A percentile compares a stretch with the other conserved stretches of the same genome.
Conservation (phyloP, 2,113 vertebrate species). For the Myrmecophaga tridactyla region DNA sequence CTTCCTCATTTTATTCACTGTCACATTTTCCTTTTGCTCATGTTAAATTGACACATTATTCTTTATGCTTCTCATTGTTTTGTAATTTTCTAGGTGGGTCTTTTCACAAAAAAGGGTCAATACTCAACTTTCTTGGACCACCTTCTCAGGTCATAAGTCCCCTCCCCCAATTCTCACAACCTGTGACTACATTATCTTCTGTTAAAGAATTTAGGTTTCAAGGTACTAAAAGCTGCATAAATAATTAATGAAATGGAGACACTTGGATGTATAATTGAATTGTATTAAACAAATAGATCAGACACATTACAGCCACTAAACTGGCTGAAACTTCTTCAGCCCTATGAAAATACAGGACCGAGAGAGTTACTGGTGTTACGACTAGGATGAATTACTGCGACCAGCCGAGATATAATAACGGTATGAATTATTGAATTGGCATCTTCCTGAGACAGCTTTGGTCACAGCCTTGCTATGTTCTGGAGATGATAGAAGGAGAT, state of each 20-base stretch:
- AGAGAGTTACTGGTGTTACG: constrained; percentile 75
- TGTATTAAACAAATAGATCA: constrained; percentile 65
- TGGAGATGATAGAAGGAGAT: constrained; percentile 84
- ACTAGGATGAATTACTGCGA: constrained; percentile 82
- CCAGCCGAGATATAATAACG: constrained; percentile 84
- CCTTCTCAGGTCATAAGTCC: neutral
- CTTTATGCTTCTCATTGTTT: neutral
- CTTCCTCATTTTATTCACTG: neutral
- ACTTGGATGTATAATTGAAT: constrained; percentile 75
- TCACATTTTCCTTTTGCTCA: neutral
- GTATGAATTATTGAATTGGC: constrained; percentile 88
- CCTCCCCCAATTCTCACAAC: neutral
- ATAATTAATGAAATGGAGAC: constrained; percentile 65
- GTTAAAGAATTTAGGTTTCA: constrained; percentile 57
- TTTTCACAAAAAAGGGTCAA: neutral
- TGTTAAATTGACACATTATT: neutral
- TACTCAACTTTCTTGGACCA: neutral
- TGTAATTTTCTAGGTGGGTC: neutral
- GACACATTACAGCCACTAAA: constrained; percentile 66
- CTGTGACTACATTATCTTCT: constrained; percentile 37
- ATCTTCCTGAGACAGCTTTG: constrained; percentile 87
- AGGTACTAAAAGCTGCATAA: constrained; percentile 59
- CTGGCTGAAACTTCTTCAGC: constrained; percentile 67
- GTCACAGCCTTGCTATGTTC: constrained; percentile 85
- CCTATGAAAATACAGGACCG: constrained; percentile 76